These are phyloP conservation scores for Epizoanthus stellaris DNA, from an alignment of 92 coral and sea anemone genomes.

Conservation along the genomic window DNA sequence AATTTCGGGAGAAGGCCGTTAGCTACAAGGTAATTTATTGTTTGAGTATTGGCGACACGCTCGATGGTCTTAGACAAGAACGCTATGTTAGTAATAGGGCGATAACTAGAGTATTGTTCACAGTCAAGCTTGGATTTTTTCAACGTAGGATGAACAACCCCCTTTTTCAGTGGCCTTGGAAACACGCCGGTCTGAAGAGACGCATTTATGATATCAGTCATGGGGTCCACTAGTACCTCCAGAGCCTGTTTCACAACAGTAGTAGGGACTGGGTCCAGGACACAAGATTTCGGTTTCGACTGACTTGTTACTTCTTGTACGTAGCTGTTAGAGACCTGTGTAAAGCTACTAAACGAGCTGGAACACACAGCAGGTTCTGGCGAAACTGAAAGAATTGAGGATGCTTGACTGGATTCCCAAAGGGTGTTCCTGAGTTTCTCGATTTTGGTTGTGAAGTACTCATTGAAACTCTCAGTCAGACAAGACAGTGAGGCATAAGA, in stretches of 20 bases:
- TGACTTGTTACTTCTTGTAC: background rate
- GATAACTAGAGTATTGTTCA: conserved; percentile 2
- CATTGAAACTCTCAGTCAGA: background rate
- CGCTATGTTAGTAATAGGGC: conserved; percentile 22
- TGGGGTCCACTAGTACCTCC: conserved; percentile 17
- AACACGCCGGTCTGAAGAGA: conserved; percentile 37
- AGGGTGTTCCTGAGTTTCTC: background rate
- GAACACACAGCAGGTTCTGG: background rate
- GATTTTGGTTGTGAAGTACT: background rate
- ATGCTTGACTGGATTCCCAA: background rate
- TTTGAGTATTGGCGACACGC: background rate
- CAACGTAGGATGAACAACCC: conserved; percentile 16
- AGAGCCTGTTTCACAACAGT: conserved; percentile 16
- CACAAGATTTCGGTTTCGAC: conserved; percentile 40
- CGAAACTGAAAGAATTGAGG: background rate
- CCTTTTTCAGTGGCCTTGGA: background rate
- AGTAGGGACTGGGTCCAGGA: conserved; percentile 45
- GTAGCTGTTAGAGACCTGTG: background rate
- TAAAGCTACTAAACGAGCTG: background rate
- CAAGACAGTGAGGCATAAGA: background rate
- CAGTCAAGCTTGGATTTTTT: background rate
- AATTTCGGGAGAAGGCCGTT: no score
- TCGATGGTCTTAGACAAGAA: background rate
- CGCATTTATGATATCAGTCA: conserved; percentile 38
- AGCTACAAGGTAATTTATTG: no score